Evolutionary conservation across 1,140 invertebrate species (phyloP), one percentile per base, ranked within the genome.

Genomic region (Drosophila malerkotliana): DNA sequence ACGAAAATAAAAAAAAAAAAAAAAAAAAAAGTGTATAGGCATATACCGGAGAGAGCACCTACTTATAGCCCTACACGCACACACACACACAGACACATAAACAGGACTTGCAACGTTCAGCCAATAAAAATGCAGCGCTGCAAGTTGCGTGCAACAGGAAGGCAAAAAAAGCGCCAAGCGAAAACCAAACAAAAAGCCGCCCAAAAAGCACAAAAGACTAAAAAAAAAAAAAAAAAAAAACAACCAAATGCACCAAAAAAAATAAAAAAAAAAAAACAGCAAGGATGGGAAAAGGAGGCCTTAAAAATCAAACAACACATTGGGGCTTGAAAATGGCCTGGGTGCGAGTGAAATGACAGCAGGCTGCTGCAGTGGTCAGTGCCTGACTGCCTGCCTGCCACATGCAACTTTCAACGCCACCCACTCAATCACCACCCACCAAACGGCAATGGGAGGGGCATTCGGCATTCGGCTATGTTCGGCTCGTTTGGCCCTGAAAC

Each of bases 51-150:
- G 53, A 71, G 39, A 44, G 72, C 72, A 74, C 80, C 90, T 91
- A 91, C 90, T 91, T 91, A 91, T 72, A 53, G 67, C 73, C 62
- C 47, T 47, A 12, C 34, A 37, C 53, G 66, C 66, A 62, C 49
- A 41, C 52, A 45, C 18, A 53, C 75, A 37, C 53, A 62, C 66
- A 62, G 45, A 41, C 52, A 45, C 18, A 53, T 69, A 45, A 56
- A 39, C 53, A 30, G 48, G 12, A 14, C 41, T 15, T 44, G 26
- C 14, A 8, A 12, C 41, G 47, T 53, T 72, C 87, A 91, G 84
- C 90, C 90, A 91, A 91, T 91, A 91, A 91, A 91, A 91, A 91
- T 87, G 79, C 90, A 90, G 90, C 82, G 78, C 72, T 56, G 67
- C 76, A 84, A 85, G 72, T 85, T 84, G 81, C 83, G 81, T 78